Base-by-base conservation (phyloP, 2,888 invertebrate species). In the Litoditis marina region DNA sequence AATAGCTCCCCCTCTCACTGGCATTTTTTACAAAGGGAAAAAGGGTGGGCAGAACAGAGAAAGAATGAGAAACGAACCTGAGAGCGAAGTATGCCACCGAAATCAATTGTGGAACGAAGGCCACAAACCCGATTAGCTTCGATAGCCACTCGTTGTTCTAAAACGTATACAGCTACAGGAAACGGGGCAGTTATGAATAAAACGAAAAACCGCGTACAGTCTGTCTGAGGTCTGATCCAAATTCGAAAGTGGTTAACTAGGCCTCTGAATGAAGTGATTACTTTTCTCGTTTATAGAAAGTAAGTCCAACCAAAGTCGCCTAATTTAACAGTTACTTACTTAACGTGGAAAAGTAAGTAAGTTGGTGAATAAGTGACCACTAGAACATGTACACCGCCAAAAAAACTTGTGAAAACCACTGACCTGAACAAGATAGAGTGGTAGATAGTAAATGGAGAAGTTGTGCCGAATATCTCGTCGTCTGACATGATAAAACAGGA, bases 401-500 rank as follows among this genome's bases (percentile, higher is more conserved):
- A 13, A n/a, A n/a, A n/a, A n/a, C n/a, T n/a, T n/a, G n/a, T n/a
- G n/a, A n/a, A n/a, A n/a, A n/a, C n/a, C n/a, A n/a, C n/a, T n/a
- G n/a, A 44, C 32, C 32, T 53, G 31, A 2, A 16, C 19, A 5
- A 95, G 85, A 83, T 96, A 96, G 32, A 92, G 89, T 83, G 92
- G 87, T 83, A 95, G 92, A 85, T 96, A 99, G 74, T 92, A 91
- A 0, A 94, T 86, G 0, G 96, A 96, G 84, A 98, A 99, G 84
- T 98, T 98, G 84, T 98, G 98, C 28, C 90, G 88, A 27, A 68
- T 58, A 54, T 69, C 67, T n/a, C 55, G 27, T 55, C 72, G 19
- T 57, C 61, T 67, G 16, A 94, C 84, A 84, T 98, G 98, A 84
- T 94, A 96, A 22, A 96, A 86, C 76, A 93, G 90, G 0, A 94